Evolutionary conservation across 2,113 vertebrate species (phyloP).

Genomic region (Grus americana): DNA sequence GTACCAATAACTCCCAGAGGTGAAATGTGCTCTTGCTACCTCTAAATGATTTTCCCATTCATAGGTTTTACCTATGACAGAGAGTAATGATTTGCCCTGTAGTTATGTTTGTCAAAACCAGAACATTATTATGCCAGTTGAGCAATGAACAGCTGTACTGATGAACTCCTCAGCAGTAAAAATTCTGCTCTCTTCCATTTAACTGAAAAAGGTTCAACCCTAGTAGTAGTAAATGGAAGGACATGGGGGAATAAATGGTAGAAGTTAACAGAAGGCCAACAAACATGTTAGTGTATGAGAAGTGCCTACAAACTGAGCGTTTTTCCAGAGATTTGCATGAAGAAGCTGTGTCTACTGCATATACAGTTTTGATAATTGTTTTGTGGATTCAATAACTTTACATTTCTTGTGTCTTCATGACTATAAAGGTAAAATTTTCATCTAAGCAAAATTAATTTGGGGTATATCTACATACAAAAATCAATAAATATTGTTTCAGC

Average conservation of each 20-base stretch:
- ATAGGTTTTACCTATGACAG: slow-evolving; percentile 37
- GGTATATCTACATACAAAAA: neutral
- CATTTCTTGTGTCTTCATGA: neutral
- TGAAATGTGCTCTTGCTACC: slow-evolving; percentile 39
- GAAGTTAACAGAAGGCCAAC: neutral
- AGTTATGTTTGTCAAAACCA: slow-evolving; percentile 55
- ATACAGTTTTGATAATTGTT: neutral
- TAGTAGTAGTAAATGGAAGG: neutral
- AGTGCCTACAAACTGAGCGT: neutral
- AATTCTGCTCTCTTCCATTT: slow-evolving; percentile 11
- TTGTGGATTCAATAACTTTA: neutral
- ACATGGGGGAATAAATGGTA: neutral
- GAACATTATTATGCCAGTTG: slow-evolving; percentile 46
- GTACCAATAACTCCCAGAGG: slow-evolving; percentile 36
- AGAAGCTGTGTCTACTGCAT: neutral
- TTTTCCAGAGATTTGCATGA: neutral
- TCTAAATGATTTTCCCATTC: slow-evolving; percentile 52
- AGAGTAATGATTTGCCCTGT: slow-evolving; percentile 50
- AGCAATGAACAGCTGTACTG: slow-evolving; percentile 37
- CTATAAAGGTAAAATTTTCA: neutral
- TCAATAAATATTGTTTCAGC: slow-evolving; percentile 2
- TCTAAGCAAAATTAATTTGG: neutral
- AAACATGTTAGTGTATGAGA: neutral
- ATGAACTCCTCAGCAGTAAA: slow-evolving; percentile 58
- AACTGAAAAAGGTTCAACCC: slow-evolving; percentile 10